Conservation (phyloP, 2,888 invertebrate species). For the Taenaris catops region DNA sequence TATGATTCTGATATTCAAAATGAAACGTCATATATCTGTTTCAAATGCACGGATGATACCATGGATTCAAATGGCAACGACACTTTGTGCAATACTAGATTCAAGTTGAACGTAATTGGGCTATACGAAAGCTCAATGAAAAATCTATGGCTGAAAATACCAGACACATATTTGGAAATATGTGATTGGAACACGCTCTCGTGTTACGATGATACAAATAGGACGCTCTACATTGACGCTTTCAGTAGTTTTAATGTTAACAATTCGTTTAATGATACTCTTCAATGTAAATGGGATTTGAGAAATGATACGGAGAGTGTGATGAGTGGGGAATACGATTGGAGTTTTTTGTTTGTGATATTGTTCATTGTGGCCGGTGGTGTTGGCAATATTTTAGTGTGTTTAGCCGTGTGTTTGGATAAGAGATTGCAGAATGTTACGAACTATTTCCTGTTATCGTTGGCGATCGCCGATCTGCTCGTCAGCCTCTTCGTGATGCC, state of each 20-base stretch:
- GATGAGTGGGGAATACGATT: constrained; percentile 79
- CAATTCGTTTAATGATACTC: constrained; percentile 40
- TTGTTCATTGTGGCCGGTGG: constrained; percentile 94
- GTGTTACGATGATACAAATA: constrained; percentile 53
- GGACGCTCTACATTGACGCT: constrained; percentile 56
- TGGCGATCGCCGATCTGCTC: constrained; percentile 95
- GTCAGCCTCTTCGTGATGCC: constrained; percentile 98
- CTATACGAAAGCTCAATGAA: constrained; percentile 64
- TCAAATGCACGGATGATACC: constrained; percentile 45
- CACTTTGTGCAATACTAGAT: constrained; percentile 54
- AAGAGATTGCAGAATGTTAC: constrained; percentile 95
- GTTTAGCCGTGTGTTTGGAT: constrained; percentile 95
- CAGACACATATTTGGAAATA: constrained; percentile 41
- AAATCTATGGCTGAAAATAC: constrained; percentile 59
- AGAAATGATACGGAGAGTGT: constrained; percentile 41
- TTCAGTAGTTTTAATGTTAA: constrained; percentile 35
- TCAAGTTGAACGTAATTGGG: constrained; percentile 61
- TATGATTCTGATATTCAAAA: constrained; percentile 64
- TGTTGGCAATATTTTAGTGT: constrained; percentile 95
- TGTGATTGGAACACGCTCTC: constrained; percentile 53
- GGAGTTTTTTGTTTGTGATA: constrained; percentile 91
- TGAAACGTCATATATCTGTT: constrained; percentile 66
- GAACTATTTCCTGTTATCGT: constrained; percentile 95
- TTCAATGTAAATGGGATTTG: constrained; percentile 60
- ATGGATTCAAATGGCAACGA: constrained; percentile 48